Conservation (phyloP, 2,113 vertebrate genomes). For the Sphyrna mokarran region DNA sequence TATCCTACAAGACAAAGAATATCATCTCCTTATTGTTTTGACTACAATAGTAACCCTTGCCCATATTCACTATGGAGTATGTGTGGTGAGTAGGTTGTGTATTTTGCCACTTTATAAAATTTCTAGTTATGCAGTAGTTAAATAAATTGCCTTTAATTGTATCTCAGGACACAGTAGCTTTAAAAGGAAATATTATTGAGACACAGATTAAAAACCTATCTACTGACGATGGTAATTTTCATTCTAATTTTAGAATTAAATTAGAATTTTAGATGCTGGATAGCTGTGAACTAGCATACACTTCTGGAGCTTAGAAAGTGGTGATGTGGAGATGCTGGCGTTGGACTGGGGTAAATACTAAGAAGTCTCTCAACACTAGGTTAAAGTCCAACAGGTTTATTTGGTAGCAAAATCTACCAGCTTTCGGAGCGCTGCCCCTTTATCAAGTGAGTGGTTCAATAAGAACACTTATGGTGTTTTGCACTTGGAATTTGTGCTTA, state of each 20-base stretch:
- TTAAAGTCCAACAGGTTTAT: too few species aligned
- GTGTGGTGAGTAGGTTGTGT: constrained; percentile 69
- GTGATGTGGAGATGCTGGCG: too few species aligned
- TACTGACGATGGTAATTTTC: background rate
- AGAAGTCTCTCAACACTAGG: too few species aligned
- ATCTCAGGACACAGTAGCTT: background rate
- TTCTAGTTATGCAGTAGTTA: background rate
- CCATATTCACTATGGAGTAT: constrained; percentile 87
- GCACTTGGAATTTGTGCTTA: too few species aligned
- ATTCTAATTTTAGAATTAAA: background rate
- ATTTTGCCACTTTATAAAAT: background rate
- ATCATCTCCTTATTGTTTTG: constrained; percentile 63
- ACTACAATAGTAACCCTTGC: constrained; percentile 68
- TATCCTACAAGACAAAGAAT: constrained; percentile 51
- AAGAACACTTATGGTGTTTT: too few species aligned
- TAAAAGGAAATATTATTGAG: background rate
- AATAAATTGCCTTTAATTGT: background rate
- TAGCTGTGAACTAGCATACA: background rate
- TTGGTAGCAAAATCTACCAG: too few species aligned
- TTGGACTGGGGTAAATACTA: too few species aligned
- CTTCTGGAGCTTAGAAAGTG: background rate
- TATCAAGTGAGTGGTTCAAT: too few species aligned
- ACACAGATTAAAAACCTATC: background rate
- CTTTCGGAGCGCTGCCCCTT: too few species aligned
- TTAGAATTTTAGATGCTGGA: background rate